phyloP scores from a whole-genome alignment of 2,113 vertebrate species.

The Rhizomys pruinosus region DNA sequence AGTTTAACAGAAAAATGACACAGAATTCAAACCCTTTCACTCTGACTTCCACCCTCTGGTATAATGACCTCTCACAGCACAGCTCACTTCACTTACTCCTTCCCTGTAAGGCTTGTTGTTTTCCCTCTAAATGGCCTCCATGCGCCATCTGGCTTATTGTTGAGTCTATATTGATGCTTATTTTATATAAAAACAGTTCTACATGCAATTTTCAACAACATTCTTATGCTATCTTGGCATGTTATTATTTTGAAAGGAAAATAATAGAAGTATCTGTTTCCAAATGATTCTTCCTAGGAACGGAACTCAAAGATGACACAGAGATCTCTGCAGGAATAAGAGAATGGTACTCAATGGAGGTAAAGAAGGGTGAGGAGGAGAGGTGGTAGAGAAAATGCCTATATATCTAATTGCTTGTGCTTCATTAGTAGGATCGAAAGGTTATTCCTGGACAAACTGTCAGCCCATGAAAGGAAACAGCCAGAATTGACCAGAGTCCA shows the following conservation, averaged over 20 bases:
- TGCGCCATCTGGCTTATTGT: rapidly evolving
- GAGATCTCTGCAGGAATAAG: neutral
- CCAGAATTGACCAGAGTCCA: too few species aligned
- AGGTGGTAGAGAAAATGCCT: neutral
- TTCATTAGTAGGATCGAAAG: too few species aligned
- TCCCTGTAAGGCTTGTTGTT: rapidly evolving
- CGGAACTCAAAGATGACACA: neutral
- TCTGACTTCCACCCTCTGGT: rapidly evolving
- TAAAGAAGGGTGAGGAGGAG: too few species aligned
- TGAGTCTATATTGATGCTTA: neutral
- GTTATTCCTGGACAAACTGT: too few species aligned
- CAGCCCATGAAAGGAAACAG: too few species aligned
- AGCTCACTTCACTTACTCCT: too few species aligned
- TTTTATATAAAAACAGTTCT: neutral
- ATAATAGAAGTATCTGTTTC: neutral
- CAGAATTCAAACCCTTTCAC: neutral
- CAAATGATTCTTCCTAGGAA: neutral
- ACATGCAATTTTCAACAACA: neutral
- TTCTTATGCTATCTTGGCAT: neutral
- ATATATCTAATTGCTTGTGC: too few species aligned
- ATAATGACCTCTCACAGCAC: neutral
- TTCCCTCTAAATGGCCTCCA: rapidly evolving
- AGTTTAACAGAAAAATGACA: neutral
- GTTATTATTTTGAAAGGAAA: neutral
- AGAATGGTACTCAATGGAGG: neutral